Conservation (phyloP, 2,888 invertebrate species). For the Drosophila mayaguana region DNA sequence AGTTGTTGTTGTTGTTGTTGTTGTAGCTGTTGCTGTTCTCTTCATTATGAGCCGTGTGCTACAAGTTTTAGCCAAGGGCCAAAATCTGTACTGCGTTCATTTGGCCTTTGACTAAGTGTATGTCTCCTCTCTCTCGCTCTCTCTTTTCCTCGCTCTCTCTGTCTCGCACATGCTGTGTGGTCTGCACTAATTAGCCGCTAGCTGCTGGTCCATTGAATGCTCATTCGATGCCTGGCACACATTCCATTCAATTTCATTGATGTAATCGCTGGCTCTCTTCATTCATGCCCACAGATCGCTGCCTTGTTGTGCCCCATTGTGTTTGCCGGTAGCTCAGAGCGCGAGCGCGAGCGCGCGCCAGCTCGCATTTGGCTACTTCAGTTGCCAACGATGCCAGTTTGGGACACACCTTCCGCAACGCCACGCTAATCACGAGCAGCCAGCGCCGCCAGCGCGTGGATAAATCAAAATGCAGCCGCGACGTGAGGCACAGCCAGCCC, state of each 20-base stretch:
- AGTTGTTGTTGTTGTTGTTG: slow-evolving; percentile 31
- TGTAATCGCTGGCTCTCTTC: slow-evolving; percentile 58
- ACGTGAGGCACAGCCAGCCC: slow-evolving; percentile 38
- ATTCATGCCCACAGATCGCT: slow-evolving; percentile 57
- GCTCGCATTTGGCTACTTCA: slow-evolving; percentile 78
- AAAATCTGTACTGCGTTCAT: slow-evolving; percentile 36
- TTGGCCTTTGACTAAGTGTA: slow-evolving; percentile 34
- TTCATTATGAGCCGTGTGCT: slow-evolving; percentile 35
- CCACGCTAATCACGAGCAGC: slow-evolving; percentile 77
- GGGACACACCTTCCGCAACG: slow-evolving; percentile 81
- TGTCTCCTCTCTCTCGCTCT: slow-evolving; percentile 46
- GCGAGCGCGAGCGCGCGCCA: slow-evolving; percentile 31
- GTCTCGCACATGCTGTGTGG: slow-evolving; percentile 54
- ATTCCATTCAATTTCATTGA: slow-evolving; percentile 80
- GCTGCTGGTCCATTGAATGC: slow-evolving; percentile 63
- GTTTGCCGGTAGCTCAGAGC: slow-evolving; percentile 39
- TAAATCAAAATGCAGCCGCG: slow-evolving; percentile 77
- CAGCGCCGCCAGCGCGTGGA: slow-evolving; percentile 78
- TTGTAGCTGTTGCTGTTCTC: slow-evolving; percentile 27
- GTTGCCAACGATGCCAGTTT: slow-evolving; percentile 79
- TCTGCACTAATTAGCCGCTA: slow-evolving; percentile 67
- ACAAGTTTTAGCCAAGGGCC: slow-evolving; percentile 70
- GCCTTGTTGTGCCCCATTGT: slow-evolving; percentile 44
- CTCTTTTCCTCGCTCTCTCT: neutral
- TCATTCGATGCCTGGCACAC: slow-evolving; percentile 73